Evolutionary conservation across 2,797 vertebrate genomes (phyloP).

Genomic region (Aulostomus chinensis): DNA sequence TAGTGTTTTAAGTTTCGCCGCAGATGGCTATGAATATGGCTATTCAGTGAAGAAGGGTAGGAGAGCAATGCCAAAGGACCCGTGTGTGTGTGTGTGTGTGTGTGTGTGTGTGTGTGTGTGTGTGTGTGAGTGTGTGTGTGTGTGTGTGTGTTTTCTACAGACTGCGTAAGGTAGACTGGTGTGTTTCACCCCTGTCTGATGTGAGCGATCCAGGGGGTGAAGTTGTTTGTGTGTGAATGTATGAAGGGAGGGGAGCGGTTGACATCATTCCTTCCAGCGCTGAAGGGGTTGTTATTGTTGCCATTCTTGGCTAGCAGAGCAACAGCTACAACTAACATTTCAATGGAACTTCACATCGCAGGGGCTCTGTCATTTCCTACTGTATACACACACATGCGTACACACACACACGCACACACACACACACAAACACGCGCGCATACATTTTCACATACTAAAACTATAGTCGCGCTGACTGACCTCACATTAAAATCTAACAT

Average conservation of each 20-base stretch:
- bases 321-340: constrained; percentile 54
- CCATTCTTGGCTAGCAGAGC: constrained; percentile 55
- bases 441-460: neutral
- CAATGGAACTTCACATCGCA: constrained; percentile 54
- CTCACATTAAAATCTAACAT: constrained; percentile 7
- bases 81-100: neutral
- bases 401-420: constrained; percentile 15
- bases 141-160: constrained; percentile 37
- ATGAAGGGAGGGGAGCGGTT: constrained; percentile 43
- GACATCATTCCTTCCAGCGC: constrained; percentile 81
- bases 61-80: constrained; percentile 45
- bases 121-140: constrained; percentile 1
- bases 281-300: constrained; percentile 71
- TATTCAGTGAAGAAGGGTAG: constrained; percentile 58
- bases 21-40: constrained; percentile 65
- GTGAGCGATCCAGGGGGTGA: constrained; percentile 56
- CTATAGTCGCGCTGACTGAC: neutral
- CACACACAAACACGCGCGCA: constrained; percentile 2
- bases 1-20: constrained; percentile 60
- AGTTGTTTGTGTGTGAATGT: constrained; percentile 27
- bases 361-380: constrained; percentile 59
- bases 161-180: constrained; percentile 33
- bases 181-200: constrained; percentile 65
- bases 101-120: constrained; percentile 38
- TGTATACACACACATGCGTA: constrained; percentile 3